These are phyloP conservation scores for Callopanchax toddi DNA, from an alignment of 2,113 vertebrate species.

Conservation along the genomic window DNA sequence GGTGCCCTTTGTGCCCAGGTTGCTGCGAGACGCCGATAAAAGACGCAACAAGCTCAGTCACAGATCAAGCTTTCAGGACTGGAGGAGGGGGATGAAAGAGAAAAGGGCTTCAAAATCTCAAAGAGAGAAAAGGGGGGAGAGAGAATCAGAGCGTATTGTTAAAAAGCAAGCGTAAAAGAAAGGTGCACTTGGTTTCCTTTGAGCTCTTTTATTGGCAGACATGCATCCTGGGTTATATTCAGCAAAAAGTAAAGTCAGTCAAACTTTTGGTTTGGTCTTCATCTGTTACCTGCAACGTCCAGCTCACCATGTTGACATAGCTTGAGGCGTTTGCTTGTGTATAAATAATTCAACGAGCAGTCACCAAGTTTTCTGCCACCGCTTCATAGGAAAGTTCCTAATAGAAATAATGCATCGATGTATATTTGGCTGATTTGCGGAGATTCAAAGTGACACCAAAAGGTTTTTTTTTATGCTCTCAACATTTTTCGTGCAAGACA, in stretches of 20 bases:
- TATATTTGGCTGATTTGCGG: too few species aligned
- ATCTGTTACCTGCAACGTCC: constrained; percentile 5
- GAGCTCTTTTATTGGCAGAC: background rate
- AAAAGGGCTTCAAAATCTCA: constrained; percentile 49
- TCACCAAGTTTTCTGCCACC: too few species aligned
- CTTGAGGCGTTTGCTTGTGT: constrained; percentile 50
- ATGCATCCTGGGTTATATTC: background rate
- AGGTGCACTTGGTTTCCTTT: constrained; percentile 6
- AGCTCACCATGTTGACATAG: constrained; percentile 44
- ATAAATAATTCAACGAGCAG: too few species aligned
- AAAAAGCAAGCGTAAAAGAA: constrained; percentile 8
- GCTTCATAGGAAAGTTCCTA: too few species aligned
- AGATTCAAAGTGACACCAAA: too few species aligned
- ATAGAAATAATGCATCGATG: too few species aligned
- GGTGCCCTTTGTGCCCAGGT: constrained; percentile 62
- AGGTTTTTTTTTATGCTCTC: too few species aligned
- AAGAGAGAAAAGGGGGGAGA: constrained; percentile 8
- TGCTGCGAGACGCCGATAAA: constrained; percentile 69
- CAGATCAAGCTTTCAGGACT: constrained; percentile 58
- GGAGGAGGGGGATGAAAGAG: constrained; percentile 35
- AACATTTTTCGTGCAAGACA: too few species aligned
- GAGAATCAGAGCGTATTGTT: constrained; percentile 33
- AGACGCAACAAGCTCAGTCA: constrained; percentile 61
- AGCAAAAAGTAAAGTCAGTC: background rate
- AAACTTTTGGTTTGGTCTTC: background rate